phyloP scores from a whole-genome alignment of 2,888 invertebrate species.

The Watsonalla binaria region DNA sequence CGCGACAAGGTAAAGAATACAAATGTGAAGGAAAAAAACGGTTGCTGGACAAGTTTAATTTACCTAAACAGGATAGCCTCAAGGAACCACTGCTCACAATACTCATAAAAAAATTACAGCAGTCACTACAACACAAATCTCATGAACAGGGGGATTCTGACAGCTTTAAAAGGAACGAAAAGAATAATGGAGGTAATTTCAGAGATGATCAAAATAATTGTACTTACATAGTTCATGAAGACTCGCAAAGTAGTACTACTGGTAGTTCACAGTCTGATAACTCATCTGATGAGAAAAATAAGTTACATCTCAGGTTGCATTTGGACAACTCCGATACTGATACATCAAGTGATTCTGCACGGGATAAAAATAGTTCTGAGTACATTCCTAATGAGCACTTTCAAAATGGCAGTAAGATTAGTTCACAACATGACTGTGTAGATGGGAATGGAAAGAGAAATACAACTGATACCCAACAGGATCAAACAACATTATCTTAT shows the following conservation, averaged over 20 bases:
- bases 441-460: conserved; percentile 16
- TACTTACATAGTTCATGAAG: conserved; percentile 69
- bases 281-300: conserved; percentile 70
- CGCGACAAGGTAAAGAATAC: conserved; percentile 82
- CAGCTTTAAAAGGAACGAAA: conserved; percentile 26
- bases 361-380: conserved; percentile 65
- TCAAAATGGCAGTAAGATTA: conserved; percentile 15
- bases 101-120: conserved; percentile 44
- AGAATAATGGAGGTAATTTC: conserved; percentile 29
- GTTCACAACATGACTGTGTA: conserved; percentile 9
- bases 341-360: conserved; percentile 65
- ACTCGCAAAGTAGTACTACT: conserved; percentile 53
- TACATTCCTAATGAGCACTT: conserved; percentile 65
- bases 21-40: conserved; percentile 76
- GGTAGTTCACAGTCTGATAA: conserved; percentile 68
- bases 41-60: conserved; percentile 48
- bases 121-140: conserved; percentile 30
- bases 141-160: not conserved
- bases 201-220: conserved; percentile 60
- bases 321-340: conserved; percentile 71
- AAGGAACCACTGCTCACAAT: conserved; percentile 61
- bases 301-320: conserved; percentile 57
- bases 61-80: conserved; percentile 35
- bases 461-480: conserved; percentile 4
- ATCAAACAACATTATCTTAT: conserved; percentile 10